These are phyloP conservation scores for Psittacula echo DNA, from an alignment of 2,797 vertebrate genomes.

Conservation along the genomic window DNA sequence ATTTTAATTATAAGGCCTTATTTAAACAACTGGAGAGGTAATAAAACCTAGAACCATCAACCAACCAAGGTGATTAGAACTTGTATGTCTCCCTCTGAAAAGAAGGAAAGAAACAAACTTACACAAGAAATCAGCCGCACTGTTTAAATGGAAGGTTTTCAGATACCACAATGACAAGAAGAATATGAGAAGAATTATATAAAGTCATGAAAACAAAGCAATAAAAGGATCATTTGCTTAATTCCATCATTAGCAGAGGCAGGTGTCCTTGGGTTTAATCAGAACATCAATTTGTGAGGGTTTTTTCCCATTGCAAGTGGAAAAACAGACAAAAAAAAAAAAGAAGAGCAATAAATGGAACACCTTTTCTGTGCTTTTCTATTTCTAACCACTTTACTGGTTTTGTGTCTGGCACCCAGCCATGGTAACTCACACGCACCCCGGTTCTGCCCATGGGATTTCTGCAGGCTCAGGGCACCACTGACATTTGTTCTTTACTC, in stretches of 20 bases:
- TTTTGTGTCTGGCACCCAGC: background rate
- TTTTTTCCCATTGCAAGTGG: background rate
- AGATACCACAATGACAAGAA: background rate
- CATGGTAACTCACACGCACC: background rate
- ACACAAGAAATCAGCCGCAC: background rate
- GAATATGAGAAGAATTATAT: background rate
- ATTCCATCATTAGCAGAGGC: constrained; percentile 16
- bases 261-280: background rate
- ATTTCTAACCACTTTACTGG: rapidly evolving
- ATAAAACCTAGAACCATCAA: background rate
- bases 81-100: background rate
- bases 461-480: background rate
- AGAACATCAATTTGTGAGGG: background rate
- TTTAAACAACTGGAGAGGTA: background rate
- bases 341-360: background rate
- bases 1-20: background rate
- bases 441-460: rapidly evolving
- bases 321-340: background rate
- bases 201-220: background rate
- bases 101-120: background rate
- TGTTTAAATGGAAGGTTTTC: background rate
- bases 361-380: background rate
- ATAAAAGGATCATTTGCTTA: constrained; percentile 31
- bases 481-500: too few species aligned
- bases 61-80: background rate